Base-by-base conservation (phyloP, 2,888 invertebrate species). In the Morpho achilles region DNA sequence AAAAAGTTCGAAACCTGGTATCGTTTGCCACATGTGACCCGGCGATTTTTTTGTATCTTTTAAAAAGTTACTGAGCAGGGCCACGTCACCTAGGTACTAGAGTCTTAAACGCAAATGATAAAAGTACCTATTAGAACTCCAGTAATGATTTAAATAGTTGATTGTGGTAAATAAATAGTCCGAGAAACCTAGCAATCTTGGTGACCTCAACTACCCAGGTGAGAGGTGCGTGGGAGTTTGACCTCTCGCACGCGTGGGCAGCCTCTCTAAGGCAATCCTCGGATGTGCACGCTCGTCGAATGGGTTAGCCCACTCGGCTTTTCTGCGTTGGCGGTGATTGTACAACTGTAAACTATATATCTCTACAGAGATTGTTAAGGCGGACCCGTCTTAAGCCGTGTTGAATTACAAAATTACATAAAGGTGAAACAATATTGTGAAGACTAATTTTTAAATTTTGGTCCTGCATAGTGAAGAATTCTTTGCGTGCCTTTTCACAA, bases 211-310 rank as follows among this genome's bases (percentile, higher is more conserved):
- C 41, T 16, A 42, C 44, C 70, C 72, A 45, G 59, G 65, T 69
- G 64, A 61, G 70, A 76, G 70, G 72, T 71, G 80, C 72, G 85
- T 86, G 80, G 85, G 86, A 71, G 79, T 66, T 65, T 86, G 87
- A 87, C 87, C 88, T 85, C 83, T 84, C 74, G 79, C 81, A 74
- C 75, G 84, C 81, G 87, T 86, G 79, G 88, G 87, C 72, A 67
- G 73, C 73, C 84, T 86, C 84, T 85, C 84, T 84, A 84, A 63
- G 57, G 59, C 62, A 62, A 67, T 63, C 65, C 55, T 49, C 51
- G 47, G 53, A 56, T 51, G 42, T 53, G 39, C 10, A 40, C 53
- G 42, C 42, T 45, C 75, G 40, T 51, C 50, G 53, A 48, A 54
- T 48, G 47, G 45, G 43, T 63, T 70, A 65, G 69, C 69, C 69